These are phyloP conservation scores for Helogale parvula DNA, from an alignment of 2,113 vertebrate species.

Conservation along the genomic window DNA sequence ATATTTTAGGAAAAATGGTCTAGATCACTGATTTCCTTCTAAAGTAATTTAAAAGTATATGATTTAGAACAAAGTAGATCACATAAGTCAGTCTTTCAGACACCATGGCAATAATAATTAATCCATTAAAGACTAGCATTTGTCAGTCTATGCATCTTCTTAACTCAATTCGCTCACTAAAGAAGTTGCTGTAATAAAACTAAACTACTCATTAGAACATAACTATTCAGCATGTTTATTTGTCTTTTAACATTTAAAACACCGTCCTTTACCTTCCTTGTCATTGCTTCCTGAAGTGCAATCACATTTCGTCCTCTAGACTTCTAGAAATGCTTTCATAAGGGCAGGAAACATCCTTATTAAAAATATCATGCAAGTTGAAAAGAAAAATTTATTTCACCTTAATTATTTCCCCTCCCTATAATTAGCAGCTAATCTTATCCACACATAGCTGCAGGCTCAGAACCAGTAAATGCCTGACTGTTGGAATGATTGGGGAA, in stretches of 20 bases:
- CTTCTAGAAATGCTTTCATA: slow-evolving; percentile 37
- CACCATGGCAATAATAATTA: neutral
- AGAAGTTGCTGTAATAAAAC: slow-evolving; percentile 10
- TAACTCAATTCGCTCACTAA: slow-evolving; percentile 25
- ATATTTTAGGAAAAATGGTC: neutral
- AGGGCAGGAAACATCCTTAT: slow-evolving; percentile 8
- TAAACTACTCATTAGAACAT: neutral
- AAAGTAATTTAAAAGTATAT: neutral
- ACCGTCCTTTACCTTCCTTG: neutral
- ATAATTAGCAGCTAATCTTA: slow-evolving; percentile 86
- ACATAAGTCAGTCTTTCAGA: neutral
- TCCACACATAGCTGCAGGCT: slow-evolving; percentile 80
- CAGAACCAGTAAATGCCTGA: slow-evolving; percentile 81
- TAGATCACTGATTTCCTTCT: neutral
- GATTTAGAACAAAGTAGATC: neutral
- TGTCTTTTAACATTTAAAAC: slow-evolving; percentile 23
- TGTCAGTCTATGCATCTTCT: neutral
- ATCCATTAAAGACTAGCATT: neutral
- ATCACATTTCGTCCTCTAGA: slow-evolving; percentile 3
- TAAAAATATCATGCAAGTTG: slow-evolving; percentile 79
- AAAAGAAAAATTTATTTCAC: slow-evolving; percentile 80
- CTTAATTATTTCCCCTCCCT: slow-evolving; percentile 79
- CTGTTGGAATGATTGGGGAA: slow-evolving; percentile 79
- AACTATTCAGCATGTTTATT: slow-evolving; percentile 10
- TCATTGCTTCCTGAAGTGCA: neutral